These are phyloP conservation scores for Graptemys geographica DNA, from an alignment of 2,797 vertebrate genomes.

Conservation along the genomic window DNA sequence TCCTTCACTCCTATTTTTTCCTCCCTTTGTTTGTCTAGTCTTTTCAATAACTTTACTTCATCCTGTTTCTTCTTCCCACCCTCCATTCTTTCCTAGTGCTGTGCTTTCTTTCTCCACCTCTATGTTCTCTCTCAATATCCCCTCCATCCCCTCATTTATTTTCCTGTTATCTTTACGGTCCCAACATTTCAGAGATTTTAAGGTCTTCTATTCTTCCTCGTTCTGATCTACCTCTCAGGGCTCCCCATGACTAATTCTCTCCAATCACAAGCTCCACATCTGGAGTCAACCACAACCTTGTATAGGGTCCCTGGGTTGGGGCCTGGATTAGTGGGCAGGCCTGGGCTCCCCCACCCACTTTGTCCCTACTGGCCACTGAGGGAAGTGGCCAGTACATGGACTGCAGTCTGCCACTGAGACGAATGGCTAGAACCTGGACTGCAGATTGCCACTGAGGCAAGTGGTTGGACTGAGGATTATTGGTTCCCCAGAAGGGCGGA, in stretches of 20 bases:
- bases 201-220: neutral
- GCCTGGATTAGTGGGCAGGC: too few species aligned
- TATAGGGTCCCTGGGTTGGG: too few species aligned
- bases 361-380: too few species aligned
- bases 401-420: too few species aligned
- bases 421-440: too few species aligned
- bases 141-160: neutral
- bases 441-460: too few species aligned
- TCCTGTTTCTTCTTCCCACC: neutral
- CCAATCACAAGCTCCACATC: neutral
- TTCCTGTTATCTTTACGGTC: neutral
- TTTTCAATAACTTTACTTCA: neutral
- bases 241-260: neutral
- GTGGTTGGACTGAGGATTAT: too few species aligned
- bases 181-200: neutral
- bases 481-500: too few species aligned
- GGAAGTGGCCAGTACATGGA: too few species aligned
- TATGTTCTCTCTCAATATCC: neutral
- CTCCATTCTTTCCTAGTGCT: neutral
- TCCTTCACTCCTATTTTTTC: neutral
- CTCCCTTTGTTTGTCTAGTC: neutral
- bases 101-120: neutral
- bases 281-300: neutral
- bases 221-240: neutral
- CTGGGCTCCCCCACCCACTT: too few species aligned